phyloP scores from a whole-genome alignment of 2,797 vertebrate genomes.

The Petrocephalus sullivani region DNA sequence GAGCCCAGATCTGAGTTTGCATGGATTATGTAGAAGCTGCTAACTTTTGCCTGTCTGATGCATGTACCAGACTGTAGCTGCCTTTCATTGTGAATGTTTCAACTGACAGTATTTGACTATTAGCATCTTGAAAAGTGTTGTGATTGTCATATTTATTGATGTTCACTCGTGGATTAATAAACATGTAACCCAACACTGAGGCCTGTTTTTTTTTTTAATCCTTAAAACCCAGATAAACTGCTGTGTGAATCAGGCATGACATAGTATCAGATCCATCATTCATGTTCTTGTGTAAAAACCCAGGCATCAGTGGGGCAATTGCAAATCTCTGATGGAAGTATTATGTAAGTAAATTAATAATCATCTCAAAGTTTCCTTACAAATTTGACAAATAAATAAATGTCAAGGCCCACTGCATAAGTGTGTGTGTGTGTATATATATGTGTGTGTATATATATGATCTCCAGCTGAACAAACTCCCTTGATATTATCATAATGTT shows the following conservation, averaged over 20 bases:
- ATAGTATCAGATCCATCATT: background rate
- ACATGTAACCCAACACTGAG: background rate
- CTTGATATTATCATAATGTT: background rate
- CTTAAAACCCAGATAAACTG: background rate
- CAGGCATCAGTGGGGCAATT: background rate
- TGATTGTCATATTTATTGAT: constrained; percentile 17
- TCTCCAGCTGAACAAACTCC: background rate
- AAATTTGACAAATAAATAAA: background rate
- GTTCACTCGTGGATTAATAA: constrained; percentile 7
- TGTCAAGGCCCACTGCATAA: background rate
- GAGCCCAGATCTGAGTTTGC: background rate
- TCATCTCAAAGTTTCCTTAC: background rate
- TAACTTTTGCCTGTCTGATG: constrained; percentile 11
- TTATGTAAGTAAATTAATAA: background rate
- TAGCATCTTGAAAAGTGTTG: background rate
- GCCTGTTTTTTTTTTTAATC: background rate
- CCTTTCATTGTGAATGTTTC: background rate
- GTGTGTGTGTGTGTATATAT: too few relatives aligned
- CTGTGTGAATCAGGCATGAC: background rate
- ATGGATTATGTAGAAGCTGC: background rate
- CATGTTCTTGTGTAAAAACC: background rate
- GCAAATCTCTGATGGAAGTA: background rate
- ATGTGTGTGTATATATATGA: background rate
- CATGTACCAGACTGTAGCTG: background rate
- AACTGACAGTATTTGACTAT: background rate